phyloP scores from a whole-genome alignment of 2,797 vertebrate species.

The Peromyscus attwateri region DNA sequence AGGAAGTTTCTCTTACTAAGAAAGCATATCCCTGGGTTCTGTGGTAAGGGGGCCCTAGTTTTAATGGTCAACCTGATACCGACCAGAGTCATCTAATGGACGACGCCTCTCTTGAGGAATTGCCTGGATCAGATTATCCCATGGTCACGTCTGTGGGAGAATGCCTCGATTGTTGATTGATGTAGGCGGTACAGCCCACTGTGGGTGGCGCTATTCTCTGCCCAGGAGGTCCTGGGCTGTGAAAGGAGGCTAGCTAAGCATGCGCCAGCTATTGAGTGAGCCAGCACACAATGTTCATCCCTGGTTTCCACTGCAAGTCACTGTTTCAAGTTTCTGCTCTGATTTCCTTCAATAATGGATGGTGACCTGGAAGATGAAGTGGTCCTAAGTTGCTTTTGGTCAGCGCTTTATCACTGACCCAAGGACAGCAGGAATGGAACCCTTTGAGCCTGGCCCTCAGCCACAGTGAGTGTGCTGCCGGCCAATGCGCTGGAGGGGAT shows the following conservation, averaged over 20 bases:
- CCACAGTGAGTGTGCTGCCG: not conserved
- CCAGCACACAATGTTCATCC: too few relatives aligned
- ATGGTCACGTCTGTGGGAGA: not conserved
- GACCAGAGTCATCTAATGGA: not conserved
- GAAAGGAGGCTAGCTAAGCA: not conserved
- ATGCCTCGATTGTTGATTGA: not conserved
- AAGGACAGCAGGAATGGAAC: not conserved
- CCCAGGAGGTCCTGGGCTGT: not conserved
- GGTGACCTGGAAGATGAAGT: not conserved
- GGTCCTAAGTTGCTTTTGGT: not conserved
- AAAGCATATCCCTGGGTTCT: not conserved
- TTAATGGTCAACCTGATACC: not conserved
- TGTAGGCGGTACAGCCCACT: not conserved
- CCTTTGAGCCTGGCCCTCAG: not conserved
- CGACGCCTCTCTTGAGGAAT: not conserved
- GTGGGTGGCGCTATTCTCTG: not conserved
- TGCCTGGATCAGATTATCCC: not conserved
- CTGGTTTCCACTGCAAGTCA: not conserved
- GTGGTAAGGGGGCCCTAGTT: too few relatives aligned
- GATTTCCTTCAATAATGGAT: not conserved
- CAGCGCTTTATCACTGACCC: not conserved
- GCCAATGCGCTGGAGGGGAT: too few relatives aligned
- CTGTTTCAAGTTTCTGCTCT: not conserved
- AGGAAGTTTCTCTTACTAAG: not conserved
- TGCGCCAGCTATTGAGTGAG: not conserved